phyloP scores from a whole-genome alignment of 2,888 invertebrate genomes.

The Phasia obesa region DNA sequence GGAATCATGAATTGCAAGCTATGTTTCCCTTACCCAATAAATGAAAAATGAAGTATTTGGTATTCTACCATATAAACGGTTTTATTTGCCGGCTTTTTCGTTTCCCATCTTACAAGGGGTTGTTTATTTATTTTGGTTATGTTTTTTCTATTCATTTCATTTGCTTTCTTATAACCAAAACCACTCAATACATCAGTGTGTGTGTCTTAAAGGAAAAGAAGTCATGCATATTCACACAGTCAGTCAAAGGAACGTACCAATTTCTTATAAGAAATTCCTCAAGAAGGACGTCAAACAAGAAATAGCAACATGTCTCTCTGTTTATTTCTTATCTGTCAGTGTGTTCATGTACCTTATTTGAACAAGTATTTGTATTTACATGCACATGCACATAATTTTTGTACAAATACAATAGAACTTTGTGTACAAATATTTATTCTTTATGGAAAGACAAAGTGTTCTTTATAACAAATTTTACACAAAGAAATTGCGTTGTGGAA shows the following conservation, averaged over 20 bases:
- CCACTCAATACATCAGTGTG: constrained; percentile 31
- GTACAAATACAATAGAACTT: constrained; percentile 38
- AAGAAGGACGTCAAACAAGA: constrained; percentile 14
- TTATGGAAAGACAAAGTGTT: constrained; percentile 10
- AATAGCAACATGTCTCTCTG: constrained; percentile 62
- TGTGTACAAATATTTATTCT: constrained; percentile 61
- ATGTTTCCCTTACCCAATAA: constrained; percentile 19
- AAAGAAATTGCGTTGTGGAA: constrained; percentile 62
- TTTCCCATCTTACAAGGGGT: constrained; percentile 26
- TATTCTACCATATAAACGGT: background rate
- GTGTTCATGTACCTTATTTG: background rate
- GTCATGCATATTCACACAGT: background rate
- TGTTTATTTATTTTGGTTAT: constrained; percentile 16
- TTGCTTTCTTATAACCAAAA: constrained; percentile 54
- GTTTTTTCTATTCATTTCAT: constrained; percentile 17
- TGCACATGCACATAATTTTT: constrained; percentile 47
- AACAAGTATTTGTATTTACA: constrained; percentile 26
- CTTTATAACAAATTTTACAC: constrained; percentile 6
- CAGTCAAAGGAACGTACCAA: background rate
- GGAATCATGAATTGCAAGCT: background rate
- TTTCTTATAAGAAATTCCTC: constrained; percentile 68
- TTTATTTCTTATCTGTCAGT: background rate
- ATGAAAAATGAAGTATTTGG: too few relatives aligned
- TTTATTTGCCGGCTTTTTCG: constrained; percentile 16
- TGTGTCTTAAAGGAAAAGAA: too few relatives aligned